Evolutionary conservation across 1,140 invertebrate genomes (phyloP).

Genomic region (Bursaphelenchus mucronatus): DNA sequence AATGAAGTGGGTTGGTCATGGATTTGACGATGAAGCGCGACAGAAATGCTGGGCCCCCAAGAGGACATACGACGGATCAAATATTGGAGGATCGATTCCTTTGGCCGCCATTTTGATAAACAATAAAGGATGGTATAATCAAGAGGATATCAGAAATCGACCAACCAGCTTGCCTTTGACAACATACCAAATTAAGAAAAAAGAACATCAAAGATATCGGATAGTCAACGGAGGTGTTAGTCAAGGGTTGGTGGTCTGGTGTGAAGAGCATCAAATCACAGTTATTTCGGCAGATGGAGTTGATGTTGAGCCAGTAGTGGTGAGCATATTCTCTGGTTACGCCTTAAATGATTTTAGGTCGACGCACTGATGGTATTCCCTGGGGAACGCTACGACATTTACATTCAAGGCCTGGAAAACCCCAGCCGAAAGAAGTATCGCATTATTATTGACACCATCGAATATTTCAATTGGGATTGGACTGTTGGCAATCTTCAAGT

Average conservation of each 20-base stretch:
- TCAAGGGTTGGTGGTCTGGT: constrained; percentile 51
- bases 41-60: constrained; percentile 56
- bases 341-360: constrained; percentile 28
- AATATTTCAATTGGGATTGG: constrained; percentile 52
- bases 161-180: constrained; percentile 43
- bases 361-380: constrained; percentile 53
- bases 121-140: constrained; percentile 54
- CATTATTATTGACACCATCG: constrained; percentile 54
- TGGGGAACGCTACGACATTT: constrained; percentile 56
- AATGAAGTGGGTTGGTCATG: constrained; percentile 58
- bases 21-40: constrained; percentile 44
- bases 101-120: constrained; percentile 50
- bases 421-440: constrained; percentile 47
- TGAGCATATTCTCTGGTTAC: constrained; percentile 17
- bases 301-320: constrained; percentile 42
- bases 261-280: constrained; percentile 50
- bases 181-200: constrained; percentile 40
- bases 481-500: constrained; percentile 25
- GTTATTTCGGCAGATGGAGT: constrained; percentile 55
- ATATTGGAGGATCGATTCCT: constrained; percentile 56
- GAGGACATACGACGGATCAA: constrained; percentile 46
- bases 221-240: constrained; percentile 60
- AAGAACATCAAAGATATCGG: constrained; percentile 44
- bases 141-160: constrained; percentile 45
- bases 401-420: constrained; percentile 43